Conservation (phyloP, 2,113 vertebrate species). For the Emydocephalus ijimae region DNA sequence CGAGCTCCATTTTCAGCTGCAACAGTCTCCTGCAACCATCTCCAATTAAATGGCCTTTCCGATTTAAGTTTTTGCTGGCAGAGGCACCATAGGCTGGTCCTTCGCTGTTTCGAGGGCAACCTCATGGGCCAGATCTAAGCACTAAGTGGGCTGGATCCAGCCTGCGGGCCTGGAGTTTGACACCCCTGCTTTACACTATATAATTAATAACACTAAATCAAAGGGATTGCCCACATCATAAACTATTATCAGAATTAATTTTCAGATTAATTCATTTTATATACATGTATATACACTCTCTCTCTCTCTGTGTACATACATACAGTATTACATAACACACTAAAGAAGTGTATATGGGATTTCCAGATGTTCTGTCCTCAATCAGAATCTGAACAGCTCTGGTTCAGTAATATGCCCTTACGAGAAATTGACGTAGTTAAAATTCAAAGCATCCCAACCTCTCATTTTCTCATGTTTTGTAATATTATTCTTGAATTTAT, state of each 20-base stretch:
- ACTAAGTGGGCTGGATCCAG: too few species aligned
- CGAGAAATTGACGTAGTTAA: neutral
- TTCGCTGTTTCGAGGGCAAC: too few species aligned
- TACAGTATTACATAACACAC: neutral
- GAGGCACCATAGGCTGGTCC: too few species aligned
- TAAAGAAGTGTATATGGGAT: neutral
- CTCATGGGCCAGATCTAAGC: too few species aligned
- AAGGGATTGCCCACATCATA: neutral
- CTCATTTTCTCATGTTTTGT: neutral
- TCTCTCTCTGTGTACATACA: neutral
- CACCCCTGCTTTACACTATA: too few species aligned
- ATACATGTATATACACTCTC: neutral
- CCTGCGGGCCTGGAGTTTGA: too few species aligned
- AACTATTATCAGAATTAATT: neutral
- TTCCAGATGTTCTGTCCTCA: neutral
- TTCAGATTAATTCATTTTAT: neutral
- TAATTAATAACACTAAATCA: neutral
- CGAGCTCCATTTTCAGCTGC: too few species aligned
- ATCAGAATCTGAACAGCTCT: neutral
- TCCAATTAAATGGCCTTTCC: too few species aligned
- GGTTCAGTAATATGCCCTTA: neutral
- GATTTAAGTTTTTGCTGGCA: too few species aligned
- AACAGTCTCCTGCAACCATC: too few species aligned
- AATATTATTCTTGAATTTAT: neutral
- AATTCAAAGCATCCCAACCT: neutral